These are phyloP conservation scores for Cheilosia urbana DNA, from an alignment of 2,888 invertebrate species.

Conservation along the genomic window DNA sequence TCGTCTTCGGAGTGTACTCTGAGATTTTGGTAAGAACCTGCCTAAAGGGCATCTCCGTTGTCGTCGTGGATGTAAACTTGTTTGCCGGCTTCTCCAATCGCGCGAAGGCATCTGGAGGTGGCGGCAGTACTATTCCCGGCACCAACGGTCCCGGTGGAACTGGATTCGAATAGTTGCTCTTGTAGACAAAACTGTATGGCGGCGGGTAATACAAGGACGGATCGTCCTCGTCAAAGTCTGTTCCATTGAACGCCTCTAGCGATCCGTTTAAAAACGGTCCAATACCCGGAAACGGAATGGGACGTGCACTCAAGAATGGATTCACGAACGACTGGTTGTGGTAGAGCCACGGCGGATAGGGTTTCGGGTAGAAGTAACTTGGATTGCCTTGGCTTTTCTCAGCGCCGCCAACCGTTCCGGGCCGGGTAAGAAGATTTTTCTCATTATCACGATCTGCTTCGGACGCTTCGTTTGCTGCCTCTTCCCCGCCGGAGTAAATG, in stretches of 20 bases:
- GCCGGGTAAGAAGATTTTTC: constrained; percentile 86
- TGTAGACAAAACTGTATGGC: constrained; percentile 94
- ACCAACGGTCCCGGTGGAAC: constrained; percentile 94
- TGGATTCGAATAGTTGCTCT: constrained; percentile 89
- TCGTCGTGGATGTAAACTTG: constrained; percentile 79
- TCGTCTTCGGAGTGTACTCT: constrained; percentile 78
- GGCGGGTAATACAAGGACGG: constrained; percentile 96
- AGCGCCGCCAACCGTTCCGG: constrained; percentile 83
- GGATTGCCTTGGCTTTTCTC: constrained; percentile 77
- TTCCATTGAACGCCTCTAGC: constrained; percentile 84
- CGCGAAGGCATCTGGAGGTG: constrained; percentile 94
- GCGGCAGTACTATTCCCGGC: constrained; percentile 94
- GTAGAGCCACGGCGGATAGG: constrained; percentile 86
- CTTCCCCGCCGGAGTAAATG: constrained; percentile 85
- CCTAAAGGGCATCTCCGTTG: constrained; percentile 77
- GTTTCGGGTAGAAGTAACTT: constrained; percentile 86
- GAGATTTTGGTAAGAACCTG: constrained; percentile 79
- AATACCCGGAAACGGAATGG: constrained; percentile 79
- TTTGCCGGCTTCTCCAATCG: constrained; percentile 86
- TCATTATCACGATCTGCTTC: constrained; percentile 80
- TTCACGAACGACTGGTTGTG: constrained; percentile 80
- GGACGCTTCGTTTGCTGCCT: constrained; percentile 79
- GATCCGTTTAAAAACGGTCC: constrained; percentile 84
- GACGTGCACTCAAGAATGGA: constrained; percentile 77
- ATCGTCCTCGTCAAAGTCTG: constrained; percentile 95